Evolutionary conservation across 2,113 vertebrate genomes (phyloP).

Genomic region (Tauraco erythrolophus): DNA sequence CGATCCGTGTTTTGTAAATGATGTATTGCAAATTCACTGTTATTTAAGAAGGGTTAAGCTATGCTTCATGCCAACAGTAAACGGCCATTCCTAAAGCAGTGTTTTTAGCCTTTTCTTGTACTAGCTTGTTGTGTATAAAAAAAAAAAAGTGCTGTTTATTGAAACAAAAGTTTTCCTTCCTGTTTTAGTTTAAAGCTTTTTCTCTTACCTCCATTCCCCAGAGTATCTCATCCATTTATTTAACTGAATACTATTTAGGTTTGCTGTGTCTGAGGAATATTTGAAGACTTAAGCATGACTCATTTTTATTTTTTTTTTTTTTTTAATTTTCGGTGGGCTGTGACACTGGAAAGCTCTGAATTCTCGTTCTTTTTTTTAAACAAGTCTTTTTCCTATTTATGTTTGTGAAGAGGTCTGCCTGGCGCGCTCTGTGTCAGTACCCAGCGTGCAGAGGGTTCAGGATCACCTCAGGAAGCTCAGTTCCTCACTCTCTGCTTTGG

Average conservation of each 20-base stretch:
- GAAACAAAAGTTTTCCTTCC: slow-evolving; percentile 59
- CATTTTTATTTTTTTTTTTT: too few species aligned
- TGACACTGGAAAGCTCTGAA: slow-evolving; percentile 84
- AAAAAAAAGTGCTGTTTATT: slow-evolving; percentile 76
- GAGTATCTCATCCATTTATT: slow-evolving; percentile 72
- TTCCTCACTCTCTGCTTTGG: slow-evolving; percentile 72
- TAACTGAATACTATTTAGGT: slow-evolving; percentile 79
- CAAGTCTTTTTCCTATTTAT: slow-evolving; percentile 74
- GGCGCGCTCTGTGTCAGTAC: slow-evolving; percentile 37
- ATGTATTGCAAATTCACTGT: slow-evolving; percentile 80
- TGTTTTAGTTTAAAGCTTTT: slow-evolving; percentile 71
- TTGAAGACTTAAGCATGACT: slow-evolving; percentile 81
- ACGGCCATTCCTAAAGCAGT: slow-evolving; percentile 86
- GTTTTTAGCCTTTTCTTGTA: slow-evolving; percentile 79
- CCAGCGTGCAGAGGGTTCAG: slow-evolving; percentile 70
- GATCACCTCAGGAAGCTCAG: slow-evolving; percentile 88
- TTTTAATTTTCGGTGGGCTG: slow-evolving; percentile 74
- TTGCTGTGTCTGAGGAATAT: slow-evolving; percentile 88
- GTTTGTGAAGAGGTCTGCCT: slow-evolving; percentile 64
- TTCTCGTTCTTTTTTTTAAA: slow-evolving; percentile 45
- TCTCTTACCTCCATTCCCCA: slow-evolving; percentile 67
- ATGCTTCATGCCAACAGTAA: slow-evolving; percentile 81
- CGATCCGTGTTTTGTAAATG: slow-evolving; percentile 80
- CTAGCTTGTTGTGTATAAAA: slow-evolving; percentile 79
- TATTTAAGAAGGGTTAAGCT: slow-evolving; percentile 81